A percentile compares a stretch with the other conserved stretches of the same genome.
Conservation (phyloP, 30 jellyfish, hydroid and myxozoan genomes). For the Turritopsis rubra region DNA sequence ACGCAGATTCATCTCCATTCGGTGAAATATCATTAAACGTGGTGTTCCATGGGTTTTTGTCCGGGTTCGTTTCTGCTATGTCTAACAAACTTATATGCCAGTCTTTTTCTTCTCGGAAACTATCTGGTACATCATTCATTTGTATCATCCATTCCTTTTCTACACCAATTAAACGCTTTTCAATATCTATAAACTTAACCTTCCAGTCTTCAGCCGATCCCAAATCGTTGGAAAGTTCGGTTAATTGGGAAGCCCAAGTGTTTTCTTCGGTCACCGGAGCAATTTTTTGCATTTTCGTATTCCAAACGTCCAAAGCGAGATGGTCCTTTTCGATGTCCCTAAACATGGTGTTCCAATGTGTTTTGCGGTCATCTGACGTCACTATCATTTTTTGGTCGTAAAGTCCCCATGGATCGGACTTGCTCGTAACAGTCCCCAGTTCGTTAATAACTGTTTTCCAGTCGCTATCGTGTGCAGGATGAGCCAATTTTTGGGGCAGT, state of each 20-base stretch:
- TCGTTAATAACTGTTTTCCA: slow-evolving; percentile 1
- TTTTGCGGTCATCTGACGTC: slow-evolving; percentile 8
- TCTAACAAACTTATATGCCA: not conserved
- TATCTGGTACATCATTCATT: slow-evolving; percentile 24
- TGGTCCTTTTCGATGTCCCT: not conserved
- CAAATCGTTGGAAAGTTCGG: slow-evolving; percentile 1
- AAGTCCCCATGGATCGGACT: not conserved
- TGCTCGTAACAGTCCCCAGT: not conserved
- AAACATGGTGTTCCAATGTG: slow-evolving; percentile 28
- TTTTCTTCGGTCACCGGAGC: slow-evolving; percentile 3
- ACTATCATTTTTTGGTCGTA: not conserved
- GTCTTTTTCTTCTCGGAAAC: not conserved
- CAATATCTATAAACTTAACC: slow-evolving; percentile 12
- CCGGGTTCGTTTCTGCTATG: not conserved
- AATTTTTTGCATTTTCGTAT: not conserved
- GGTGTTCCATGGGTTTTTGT: not conserved
- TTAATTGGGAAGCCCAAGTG: slow-evolving; percentile 1
- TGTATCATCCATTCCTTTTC: not conserved
- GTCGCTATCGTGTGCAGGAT: not conserved
- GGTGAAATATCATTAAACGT: slow-evolving; percentile 13
- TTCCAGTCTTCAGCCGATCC: slow-evolving; percentile 15
- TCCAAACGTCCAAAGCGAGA: not conserved
- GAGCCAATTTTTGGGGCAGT: not conserved
- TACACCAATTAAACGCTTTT: not conserved
- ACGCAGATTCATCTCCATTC: not conserved